phyloP scores from a whole-genome alignment of 2,797 vertebrate species.

The Rhinella marina region DNA sequence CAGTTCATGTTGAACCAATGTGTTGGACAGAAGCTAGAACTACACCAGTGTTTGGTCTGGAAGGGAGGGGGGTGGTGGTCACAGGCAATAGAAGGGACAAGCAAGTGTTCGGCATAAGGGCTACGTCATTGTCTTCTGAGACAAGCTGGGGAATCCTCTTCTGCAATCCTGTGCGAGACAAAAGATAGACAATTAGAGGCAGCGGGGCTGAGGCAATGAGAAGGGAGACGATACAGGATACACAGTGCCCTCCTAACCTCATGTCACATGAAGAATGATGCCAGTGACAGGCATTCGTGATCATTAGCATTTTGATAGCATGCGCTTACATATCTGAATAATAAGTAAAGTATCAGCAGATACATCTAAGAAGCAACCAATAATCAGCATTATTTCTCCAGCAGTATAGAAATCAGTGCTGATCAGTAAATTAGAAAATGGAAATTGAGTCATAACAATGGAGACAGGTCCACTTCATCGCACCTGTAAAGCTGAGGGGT shows the following conservation, averaged over 20 bases:
- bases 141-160: constrained; percentile 25
- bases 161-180: constrained; percentile 43
- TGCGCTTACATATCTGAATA: constrained; percentile 10
- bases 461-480: not conserved
- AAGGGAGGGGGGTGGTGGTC: not conserved
- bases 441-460: not conserved
- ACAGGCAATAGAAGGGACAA: not conserved
- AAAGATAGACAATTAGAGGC: constrained; percentile 30
- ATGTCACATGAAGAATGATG: not conserved
- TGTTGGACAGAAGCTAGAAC: not conserved
- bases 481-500: not conserved
- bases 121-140: constrained; percentile 9
- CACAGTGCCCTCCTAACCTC: not conserved
- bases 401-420: no score
- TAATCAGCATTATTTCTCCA: not conserved
- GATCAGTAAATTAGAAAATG: not conserved
- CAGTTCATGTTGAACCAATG: constrained; percentile 6
- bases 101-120: not conserved
- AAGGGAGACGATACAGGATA: not conserved
- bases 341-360: not conserved
- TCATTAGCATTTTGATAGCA: constrained; percentile 31
- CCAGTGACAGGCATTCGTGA: not conserved
- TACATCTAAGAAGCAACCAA: not conserved
- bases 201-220: not conserved
- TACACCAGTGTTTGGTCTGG: not conserved